phyloP scores from a whole-genome alignment of 2,797 vertebrate genomes.

The Mormyrops boulengeri region DNA sequence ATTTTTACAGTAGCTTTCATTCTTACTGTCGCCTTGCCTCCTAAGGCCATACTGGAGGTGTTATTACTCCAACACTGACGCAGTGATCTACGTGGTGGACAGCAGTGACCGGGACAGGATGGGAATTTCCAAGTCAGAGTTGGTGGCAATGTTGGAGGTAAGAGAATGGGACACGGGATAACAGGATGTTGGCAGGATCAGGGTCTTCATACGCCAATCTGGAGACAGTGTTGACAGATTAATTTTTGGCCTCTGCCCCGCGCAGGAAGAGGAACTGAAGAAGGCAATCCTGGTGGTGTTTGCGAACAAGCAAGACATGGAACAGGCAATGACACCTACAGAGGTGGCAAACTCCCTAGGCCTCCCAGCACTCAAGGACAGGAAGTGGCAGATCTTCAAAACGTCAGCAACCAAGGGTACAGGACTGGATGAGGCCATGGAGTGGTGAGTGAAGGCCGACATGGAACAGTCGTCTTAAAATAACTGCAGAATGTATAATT shows the following conservation, averaged over 20 bases:
- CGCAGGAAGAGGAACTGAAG: constrained; percentile 92
- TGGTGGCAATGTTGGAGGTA: constrained; percentile 98
- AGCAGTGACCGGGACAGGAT: constrained; percentile 96
- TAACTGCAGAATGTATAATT: neutral
- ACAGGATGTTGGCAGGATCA: neutral
- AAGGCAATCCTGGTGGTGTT: constrained; percentile 97
- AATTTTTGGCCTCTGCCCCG: neutral
- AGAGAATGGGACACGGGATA: neutral
- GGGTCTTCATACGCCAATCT: neutral
- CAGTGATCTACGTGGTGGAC: constrained; percentile 97
- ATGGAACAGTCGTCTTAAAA: neutral
- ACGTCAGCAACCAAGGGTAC: constrained; percentile 94
- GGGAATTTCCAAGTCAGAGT: constrained; percentile 95
- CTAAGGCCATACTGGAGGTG: constrained; percentile 93
- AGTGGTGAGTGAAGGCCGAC: constrained; percentile 71
- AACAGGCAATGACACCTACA: constrained; percentile 92
- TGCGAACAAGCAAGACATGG: constrained; percentile 99
- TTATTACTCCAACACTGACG: constrained; percentile 98
- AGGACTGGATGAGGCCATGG: constrained; percentile 94
- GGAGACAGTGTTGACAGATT: neutral
- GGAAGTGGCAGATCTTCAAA: constrained; percentile 99
- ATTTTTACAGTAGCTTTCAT: neutral
- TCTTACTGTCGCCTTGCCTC: neutral
- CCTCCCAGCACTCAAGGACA: constrained; percentile 87
- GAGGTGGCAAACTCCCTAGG: constrained; percentile 92